Conservation (phyloP, 2,888 invertebrate species). For the Xestia c-nigrum region DNA sequence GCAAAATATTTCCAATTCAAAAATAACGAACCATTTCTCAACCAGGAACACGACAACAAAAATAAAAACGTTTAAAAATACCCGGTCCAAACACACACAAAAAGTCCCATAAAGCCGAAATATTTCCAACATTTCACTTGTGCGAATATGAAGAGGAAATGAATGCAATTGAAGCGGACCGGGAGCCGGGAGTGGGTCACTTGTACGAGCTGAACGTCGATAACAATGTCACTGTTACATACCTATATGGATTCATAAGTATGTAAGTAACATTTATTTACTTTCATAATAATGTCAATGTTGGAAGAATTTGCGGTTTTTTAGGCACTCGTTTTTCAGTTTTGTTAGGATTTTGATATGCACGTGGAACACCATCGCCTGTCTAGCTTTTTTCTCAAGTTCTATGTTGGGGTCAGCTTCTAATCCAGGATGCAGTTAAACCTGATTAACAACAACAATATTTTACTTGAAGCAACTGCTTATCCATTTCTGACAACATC, state of each 20-base stretch:
- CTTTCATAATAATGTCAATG: background rate
- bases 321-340: background rate
- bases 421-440: background rate
- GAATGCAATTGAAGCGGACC: constrained; percentile 43
- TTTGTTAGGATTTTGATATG: background rate
- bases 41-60: background rate
- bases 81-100: background rate
- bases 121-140: constrained; percentile 27
- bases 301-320: background rate
- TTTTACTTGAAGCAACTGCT: background rate
- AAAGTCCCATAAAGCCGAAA: constrained; percentile 15
- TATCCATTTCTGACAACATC: background rate
- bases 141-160: constrained; percentile 39
- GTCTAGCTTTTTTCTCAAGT: background rate
- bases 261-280: constrained; percentile 11
- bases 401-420: background rate
- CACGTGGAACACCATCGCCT: background rate
- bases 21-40: background rate
- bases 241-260: background rate
- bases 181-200: constrained; percentile 44
- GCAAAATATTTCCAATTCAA: background rate
- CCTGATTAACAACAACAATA: background rate
- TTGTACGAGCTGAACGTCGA: constrained; percentile 29
- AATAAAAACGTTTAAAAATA: background rate
- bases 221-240: constrained; percentile 52